Evolutionary conservation across 2,113 vertebrate species (phyloP).

Genomic region (Malurus alboscapulatus): DNA sequence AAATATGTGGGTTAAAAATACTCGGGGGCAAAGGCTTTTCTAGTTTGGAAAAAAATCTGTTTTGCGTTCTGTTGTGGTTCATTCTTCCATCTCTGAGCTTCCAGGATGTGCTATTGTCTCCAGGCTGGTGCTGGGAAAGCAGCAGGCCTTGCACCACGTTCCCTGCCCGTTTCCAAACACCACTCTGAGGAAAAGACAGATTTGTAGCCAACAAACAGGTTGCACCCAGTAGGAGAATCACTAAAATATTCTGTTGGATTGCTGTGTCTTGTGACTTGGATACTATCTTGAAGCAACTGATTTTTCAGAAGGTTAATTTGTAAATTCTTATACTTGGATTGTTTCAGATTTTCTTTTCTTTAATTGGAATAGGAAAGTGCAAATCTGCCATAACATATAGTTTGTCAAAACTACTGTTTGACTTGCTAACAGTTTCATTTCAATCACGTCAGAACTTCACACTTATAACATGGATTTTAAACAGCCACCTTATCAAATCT

Average conservation of each 20-base stretch:
- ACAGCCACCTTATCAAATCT: background rate
- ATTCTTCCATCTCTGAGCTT: background rate
- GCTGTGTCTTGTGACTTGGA: background rate
- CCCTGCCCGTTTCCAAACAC: background rate
- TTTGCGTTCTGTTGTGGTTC: background rate
- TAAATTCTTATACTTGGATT: background rate
- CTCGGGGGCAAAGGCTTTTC: background rate
- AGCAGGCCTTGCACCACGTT: background rate
- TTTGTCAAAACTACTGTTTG: background rate
- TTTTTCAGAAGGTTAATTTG: background rate
- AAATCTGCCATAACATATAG: background rate
- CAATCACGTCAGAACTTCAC: background rate
- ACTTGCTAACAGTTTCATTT: background rate
- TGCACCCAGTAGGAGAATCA: background rate
- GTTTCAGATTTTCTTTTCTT: background rate
- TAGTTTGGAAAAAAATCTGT: background rate
- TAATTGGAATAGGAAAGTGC: background rate
- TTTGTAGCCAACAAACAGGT: background rate
- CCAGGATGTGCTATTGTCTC: background rate
- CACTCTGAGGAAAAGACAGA: background rate
- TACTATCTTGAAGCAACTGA: background rate
- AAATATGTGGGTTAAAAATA: slow-evolving; percentile 24
- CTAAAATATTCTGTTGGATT: background rate
- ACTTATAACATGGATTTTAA: background rate
- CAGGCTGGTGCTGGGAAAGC: background rate